Evolutionary conservation across 1,140 invertebrate genomes (phyloP).

Genomic region (Meteorus sp.): DNA sequence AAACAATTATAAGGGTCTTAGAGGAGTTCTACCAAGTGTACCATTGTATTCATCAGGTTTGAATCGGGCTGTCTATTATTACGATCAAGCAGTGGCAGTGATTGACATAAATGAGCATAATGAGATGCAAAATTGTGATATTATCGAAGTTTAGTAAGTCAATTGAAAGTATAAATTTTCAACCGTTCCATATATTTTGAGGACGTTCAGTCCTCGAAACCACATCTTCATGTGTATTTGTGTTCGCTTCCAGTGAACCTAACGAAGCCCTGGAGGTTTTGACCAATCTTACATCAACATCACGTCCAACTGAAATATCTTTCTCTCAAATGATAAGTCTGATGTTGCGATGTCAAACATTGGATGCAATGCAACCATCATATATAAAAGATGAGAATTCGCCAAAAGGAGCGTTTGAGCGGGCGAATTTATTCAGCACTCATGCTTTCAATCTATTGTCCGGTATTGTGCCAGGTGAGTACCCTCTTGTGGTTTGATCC

Average conservation of each 20-base stretch:
- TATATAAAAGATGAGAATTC: not conserved
- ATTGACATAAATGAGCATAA: constrained; percentile 69
- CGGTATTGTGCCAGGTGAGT: constrained; percentile 75
- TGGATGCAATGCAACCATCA: constrained; percentile 49
- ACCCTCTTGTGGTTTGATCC: not conserved
- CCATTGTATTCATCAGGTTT: constrained; percentile 7
- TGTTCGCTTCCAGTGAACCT: constrained; percentile 65
- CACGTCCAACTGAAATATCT: constrained; percentile 64
- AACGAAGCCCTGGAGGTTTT: constrained; percentile 66
- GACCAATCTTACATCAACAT: constrained; percentile 61
- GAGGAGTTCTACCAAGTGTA: constrained; percentile 17
- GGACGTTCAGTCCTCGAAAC: not conserved
- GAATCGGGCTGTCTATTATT: constrained; percentile 64
- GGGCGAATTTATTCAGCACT: constrained; percentile 6
- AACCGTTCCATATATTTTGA: not conserved
- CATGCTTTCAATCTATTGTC: constrained; percentile 70
- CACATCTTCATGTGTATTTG: not conserved
- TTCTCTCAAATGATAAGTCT: constrained; percentile 73
- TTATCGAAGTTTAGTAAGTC: constrained; percentile 82
- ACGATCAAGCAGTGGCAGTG: constrained; percentile 80
- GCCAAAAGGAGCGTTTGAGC: constrained; percentile 19
- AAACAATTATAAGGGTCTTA: constrained; percentile 41
- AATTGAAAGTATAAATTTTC: not conserved
- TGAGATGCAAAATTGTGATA: constrained; percentile 73
- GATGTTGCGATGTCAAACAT: constrained; percentile 74